A percentile compares a stretch with the other conserved stretches of the same genome.
These are phyloP conservation scores for Drosophila kuntzei DNA, from an alignment of 2,888 invertebrate species.

Conservation along the genomic window DNA sequence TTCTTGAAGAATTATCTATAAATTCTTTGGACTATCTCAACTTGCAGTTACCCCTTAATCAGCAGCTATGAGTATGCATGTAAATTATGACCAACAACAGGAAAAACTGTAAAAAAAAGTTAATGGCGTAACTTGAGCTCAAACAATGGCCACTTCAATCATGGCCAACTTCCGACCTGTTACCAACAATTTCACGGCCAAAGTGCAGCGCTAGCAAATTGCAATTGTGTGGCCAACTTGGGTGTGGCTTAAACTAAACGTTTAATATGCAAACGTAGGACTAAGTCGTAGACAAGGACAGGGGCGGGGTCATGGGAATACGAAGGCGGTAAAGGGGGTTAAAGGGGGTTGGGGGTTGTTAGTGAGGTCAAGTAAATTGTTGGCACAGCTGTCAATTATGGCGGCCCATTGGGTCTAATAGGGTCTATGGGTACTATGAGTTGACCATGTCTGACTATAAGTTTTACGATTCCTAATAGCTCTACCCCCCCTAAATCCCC, in stretches of 20 bases:
- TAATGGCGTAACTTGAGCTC: slow-evolving; percentile 23
- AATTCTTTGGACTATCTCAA: neutral
- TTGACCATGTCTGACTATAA: slow-evolving; percentile 36
- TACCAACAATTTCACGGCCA: slow-evolving; percentile 56
- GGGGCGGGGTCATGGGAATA: neutral
- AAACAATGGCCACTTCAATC: slow-evolving; percentile 42
- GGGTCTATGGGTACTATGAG: slow-evolving; percentile 6
- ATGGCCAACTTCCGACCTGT: slow-evolving; percentile 40
- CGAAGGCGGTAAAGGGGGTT: too few relatives aligned
- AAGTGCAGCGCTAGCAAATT: slow-evolving; percentile 30
- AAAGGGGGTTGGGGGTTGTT: neutral
- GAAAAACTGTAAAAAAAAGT: neutral
- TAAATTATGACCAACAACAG: slow-evolving; percentile 20
- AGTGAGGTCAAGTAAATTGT: slow-evolving; percentile 42
- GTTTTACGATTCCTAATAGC: slow-evolving; percentile 58
- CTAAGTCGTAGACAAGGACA: neutral
- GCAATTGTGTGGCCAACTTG: slow-evolving; percentile 8
- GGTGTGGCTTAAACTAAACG: slow-evolving; percentile 48
- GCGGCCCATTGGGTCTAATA: slow-evolving; percentile 49
- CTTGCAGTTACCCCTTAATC: slow-evolving; percentile 9
- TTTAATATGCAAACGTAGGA: slow-evolving; percentile 46
- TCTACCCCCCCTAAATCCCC: neutral
- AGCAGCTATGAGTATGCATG: neutral
- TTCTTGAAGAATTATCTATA: neutral
- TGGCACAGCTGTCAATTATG: slow-evolving; percentile 71